A percentile compares a stretch with the other conserved stretches of the same genome.
phyloP scores from a whole-genome alignment of 2,888 invertebrate species.

The Trachelus iudaicus region DNA sequence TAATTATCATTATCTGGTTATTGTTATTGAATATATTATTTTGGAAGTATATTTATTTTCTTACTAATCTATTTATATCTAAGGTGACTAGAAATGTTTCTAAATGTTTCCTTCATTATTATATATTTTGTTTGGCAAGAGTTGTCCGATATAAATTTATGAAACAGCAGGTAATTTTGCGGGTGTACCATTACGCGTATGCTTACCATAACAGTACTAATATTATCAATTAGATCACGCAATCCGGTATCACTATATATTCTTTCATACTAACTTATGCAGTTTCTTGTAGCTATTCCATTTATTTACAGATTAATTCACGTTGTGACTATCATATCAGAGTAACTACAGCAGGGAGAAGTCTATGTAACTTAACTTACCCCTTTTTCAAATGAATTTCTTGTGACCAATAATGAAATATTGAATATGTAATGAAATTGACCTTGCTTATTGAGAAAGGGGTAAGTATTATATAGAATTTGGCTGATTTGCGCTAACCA shows the following conservation, averaged over 20 bases:
- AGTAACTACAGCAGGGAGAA: neutral
- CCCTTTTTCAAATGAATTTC: neutral
- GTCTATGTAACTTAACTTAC: neutral
- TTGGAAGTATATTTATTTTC: slow-evolving; percentile 39
- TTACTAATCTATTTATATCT: slow-evolving; percentile 24
- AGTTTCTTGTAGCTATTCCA: neutral
- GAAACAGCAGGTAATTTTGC: slow-evolving; percentile 44
- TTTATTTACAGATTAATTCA: neutral
- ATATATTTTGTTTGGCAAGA: slow-evolving; percentile 50
- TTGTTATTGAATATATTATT: slow-evolving; percentile 35
- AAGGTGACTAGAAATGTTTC: slow-evolving; percentile 56
- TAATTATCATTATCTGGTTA: slow-evolving; percentile 15
- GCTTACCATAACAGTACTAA: neutral
- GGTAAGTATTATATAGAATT: neutral
- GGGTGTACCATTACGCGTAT: slow-evolving; percentile 3
- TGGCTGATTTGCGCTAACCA: too few species aligned
- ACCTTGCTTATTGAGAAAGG: neutral
- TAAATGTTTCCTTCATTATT: slow-evolving; percentile 21
- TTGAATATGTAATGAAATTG: neutral
- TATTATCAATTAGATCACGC: neutral
- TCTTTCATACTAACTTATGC: neutral
- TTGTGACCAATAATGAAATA: neutral
- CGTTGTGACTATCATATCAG: neutral
- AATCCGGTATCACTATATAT: neutral
- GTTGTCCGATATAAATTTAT: slow-evolving; percentile 57